phyloP scores from a whole-genome alignment of 2,888 invertebrate genomes.

The Gastracanthus pulcherrimus region DNA sequence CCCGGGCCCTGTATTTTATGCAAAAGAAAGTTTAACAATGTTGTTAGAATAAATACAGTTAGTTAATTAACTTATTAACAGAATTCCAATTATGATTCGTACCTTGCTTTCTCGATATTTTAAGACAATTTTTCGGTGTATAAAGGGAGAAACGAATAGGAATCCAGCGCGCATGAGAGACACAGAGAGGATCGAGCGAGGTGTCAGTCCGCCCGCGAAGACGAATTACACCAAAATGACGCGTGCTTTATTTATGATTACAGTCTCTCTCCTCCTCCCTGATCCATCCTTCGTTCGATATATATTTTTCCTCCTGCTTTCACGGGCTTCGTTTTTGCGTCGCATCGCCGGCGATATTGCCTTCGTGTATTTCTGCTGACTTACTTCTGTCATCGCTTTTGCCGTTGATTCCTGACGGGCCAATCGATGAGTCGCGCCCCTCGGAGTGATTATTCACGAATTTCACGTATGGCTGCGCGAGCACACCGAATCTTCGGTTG shows the following conservation, averaged over 20 bases:
- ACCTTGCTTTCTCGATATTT: too few relatives aligned
- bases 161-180: slow-evolving; percentile 39
- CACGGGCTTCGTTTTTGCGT: slow-evolving; percentile 17
- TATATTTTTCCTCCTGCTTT: slow-evolving; percentile 31
- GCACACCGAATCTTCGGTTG: background rate
- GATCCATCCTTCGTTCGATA: background rate
- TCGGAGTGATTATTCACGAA: slow-evolving; percentile 41
- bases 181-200: slow-evolving; percentile 48
- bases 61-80: too few relatives aligned
- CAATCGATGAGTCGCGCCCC: slow-evolving; percentile 28
- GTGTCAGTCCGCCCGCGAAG: slow-evolving; percentile 66
- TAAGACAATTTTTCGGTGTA: background rate
- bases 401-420: background rate
- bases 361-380: slow-evolving; percentile 46
- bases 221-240: slow-evolving; percentile 69
- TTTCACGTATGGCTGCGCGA: background rate
- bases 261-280: slow-evolving; percentile 4
- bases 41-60: too few relatives aligned
- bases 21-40: background rate
- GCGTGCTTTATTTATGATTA: slow-evolving; percentile 67
- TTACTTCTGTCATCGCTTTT: slow-evolving; percentile 40
- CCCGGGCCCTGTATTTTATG: too few relatives aligned
- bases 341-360: slow-evolving; percentile 5
- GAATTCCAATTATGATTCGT: too few relatives aligned
- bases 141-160: slow-evolving; percentile 44